Conservation (phyloP, 2,113 vertebrate species). For the Myocastor coypus region DNA sequence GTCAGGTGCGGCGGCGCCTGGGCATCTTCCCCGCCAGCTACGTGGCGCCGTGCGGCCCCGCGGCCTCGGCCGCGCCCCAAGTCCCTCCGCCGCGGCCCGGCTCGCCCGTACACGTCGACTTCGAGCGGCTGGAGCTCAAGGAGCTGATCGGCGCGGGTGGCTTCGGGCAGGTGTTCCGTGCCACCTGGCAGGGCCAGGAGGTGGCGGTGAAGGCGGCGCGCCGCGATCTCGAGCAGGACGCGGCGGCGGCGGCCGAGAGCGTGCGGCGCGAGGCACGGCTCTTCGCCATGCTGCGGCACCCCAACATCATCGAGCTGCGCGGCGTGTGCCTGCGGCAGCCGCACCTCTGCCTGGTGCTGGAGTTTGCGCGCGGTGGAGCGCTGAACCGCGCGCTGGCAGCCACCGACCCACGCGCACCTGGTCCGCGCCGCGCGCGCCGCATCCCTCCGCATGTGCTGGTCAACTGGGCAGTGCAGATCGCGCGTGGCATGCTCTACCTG, state of each 20-base stretch:
- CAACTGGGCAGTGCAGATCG: conserved; percentile 98
- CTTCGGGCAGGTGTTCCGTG: conserved; percentile 96
- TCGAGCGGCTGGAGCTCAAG: conserved; percentile 92
- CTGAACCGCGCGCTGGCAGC: conserved; percentile 92
- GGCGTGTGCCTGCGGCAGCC: conserved; percentile 95
- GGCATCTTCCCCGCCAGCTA: conserved; percentile 94
- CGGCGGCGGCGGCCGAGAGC: conserved; percentile 92
- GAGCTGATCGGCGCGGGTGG: conserved; percentile 97
- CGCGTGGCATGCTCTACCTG: conserved; percentile 96
- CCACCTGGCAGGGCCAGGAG: conserved; percentile 94
- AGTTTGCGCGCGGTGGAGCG: conserved; percentile 95
- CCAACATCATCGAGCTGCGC: conserved; percentile 95
- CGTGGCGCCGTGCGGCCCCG: conserved; percentile 89
- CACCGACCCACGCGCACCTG: background rate
- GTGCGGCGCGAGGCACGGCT: conserved; percentile 95
- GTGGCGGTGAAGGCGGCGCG: conserved; percentile 97
- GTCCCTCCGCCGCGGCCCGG: conserved; percentile 81
- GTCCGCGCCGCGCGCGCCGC: conserved; percentile 85
- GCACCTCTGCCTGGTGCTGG: conserved; percentile 96
- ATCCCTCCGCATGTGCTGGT: conserved; percentile 96
- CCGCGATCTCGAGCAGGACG: conserved; percentile 96
- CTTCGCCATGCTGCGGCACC: conserved; percentile 94
- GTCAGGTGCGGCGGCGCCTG: conserved; percentile 92
- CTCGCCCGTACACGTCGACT: conserved; percentile 91
- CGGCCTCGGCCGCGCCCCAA: conserved; percentile 81